phyloP scores from a whole-genome alignment of 2,888 invertebrate species.

The Amblyjoppa fuscipennis region DNA sequence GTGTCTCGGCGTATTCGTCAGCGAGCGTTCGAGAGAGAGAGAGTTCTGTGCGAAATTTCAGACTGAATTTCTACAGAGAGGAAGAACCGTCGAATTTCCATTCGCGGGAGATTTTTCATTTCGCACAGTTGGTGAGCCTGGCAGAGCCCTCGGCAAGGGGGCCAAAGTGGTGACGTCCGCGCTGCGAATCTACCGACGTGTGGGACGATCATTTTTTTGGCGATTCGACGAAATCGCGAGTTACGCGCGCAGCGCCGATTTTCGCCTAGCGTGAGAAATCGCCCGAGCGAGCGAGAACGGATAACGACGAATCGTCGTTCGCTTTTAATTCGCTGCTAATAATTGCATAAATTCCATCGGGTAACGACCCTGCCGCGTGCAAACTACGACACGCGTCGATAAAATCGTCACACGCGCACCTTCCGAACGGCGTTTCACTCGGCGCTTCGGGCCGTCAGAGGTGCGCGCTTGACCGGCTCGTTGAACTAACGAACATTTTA shows the following conservation, averaged over 20 bases:
- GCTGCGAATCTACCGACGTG: not conserved
- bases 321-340: slow-evolving; percentile 18
- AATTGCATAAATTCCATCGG: slow-evolving; percentile 8
- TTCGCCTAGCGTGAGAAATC: slow-evolving; percentile 8
- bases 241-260: too few relatives aligned
- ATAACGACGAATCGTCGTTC: not conserved
- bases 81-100: not conserved
- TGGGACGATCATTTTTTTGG: slow-evolving; percentile 1
- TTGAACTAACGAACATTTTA: not conserved
- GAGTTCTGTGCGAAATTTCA: too few relatives aligned
- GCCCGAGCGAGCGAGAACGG: not conserved
- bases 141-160: slow-evolving; percentile 62
- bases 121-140: slow-evolving; percentile 42
- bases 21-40: too few relatives aligned
- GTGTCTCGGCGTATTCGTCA: too few relatives aligned
- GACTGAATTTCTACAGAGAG: too few relatives aligned
- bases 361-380: not conserved
- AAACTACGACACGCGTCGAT: slow-evolving; percentile 64
- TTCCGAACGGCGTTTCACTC: not conserved
- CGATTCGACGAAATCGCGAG: not conserved
- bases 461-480: not conserved
- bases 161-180: slow-evolving; percentile 38
- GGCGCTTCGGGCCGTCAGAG: not conserved
- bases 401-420: slow-evolving; percentile 7
- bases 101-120: slow-evolving; percentile 24